A percentile compares a stretch with the other conserved stretches of the same genome.
Evolutionary conservation across 2,797 vertebrate species (phyloP).

Genomic region (Simalia tracyae): DNA sequence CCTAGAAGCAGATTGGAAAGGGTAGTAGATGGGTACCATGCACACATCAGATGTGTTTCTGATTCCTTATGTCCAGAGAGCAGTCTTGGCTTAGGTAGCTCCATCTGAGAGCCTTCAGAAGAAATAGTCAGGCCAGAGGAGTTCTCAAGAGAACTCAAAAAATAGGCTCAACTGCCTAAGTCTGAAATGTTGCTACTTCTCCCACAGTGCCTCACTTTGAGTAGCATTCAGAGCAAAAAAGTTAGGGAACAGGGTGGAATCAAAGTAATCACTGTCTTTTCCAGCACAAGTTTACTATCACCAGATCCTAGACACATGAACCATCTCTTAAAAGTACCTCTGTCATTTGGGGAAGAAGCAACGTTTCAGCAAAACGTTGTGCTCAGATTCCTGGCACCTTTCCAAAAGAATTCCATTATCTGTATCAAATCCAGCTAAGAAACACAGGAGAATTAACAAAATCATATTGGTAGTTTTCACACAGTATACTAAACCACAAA

Average conservation of each 20-base stretch:
- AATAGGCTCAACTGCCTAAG: neutral
- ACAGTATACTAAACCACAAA: neutral
- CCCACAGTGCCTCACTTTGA: neutral
- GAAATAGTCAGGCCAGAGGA: neutral
- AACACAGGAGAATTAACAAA: neutral
- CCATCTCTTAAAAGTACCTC: neutral
- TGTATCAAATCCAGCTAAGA: neutral
- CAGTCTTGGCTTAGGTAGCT: neutral
- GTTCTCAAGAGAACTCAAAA: neutral
- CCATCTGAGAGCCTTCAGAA: neutral
- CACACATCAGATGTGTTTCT: neutral
- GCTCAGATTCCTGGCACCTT: neutral
- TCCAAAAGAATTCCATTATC: neutral
- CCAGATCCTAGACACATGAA: neutral
- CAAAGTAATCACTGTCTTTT: neutral
- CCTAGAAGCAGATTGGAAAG: neutral
- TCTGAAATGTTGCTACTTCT: neutral
- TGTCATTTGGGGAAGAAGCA: neutral
- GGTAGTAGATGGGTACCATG: neutral
- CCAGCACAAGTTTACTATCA: neutral
- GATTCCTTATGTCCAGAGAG: neutral
- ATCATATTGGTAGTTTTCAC: neutral
- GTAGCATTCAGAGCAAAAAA: too few species aligned
- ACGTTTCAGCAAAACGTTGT: neutral
- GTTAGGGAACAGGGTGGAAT: neutral